A percentile compares a stretch with the other conserved stretches of the same genome.
phyloP scores from a whole-genome alignment of 2,113 vertebrate genomes.

The Puntigrus tetrazona region DNA sequence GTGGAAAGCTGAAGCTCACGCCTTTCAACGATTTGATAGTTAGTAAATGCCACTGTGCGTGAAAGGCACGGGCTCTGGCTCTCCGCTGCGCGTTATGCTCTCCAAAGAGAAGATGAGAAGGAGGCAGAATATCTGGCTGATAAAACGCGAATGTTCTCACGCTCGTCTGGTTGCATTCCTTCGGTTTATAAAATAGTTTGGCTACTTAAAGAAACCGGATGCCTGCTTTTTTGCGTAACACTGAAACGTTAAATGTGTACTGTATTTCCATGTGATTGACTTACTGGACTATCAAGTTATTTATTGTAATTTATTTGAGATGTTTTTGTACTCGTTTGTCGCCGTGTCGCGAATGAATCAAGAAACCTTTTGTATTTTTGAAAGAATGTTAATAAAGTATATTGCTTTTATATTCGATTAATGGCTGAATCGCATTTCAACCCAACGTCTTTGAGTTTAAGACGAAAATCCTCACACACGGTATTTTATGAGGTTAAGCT shows the following conservation, averaged over 20 bases:
- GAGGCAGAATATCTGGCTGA: neutral
- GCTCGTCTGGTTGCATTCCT: neutral
- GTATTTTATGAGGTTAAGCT: neutral
- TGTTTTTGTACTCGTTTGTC: neutral
- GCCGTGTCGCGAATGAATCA: neutral
- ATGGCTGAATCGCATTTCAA: neutral
- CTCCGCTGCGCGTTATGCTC: neutral
- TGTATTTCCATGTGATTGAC: neutral
- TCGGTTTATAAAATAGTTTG: neutral
- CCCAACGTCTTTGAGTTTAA: neutral
- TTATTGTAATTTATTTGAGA: constrained; percentile 41
- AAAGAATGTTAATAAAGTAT: neutral
- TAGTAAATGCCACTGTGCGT: constrained; percentile 87
- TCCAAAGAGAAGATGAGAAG: neutral
- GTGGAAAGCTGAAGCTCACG: constrained; percentile 78
- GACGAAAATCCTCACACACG: neutral
- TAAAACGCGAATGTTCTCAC: neutral
- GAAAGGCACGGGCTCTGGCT: constrained; percentile 37
- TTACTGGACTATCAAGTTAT: neutral
- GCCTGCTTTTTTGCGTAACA: neutral
- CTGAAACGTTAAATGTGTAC: neutral
- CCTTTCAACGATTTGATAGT: constrained; percentile 87
- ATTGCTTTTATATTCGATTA: neutral
- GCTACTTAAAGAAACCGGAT: neutral
- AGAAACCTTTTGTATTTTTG: neutral